Evolutionary conservation across 2,797 vertebrate species (phyloP).

Genomic region (Gouania willdenowi): DNA sequence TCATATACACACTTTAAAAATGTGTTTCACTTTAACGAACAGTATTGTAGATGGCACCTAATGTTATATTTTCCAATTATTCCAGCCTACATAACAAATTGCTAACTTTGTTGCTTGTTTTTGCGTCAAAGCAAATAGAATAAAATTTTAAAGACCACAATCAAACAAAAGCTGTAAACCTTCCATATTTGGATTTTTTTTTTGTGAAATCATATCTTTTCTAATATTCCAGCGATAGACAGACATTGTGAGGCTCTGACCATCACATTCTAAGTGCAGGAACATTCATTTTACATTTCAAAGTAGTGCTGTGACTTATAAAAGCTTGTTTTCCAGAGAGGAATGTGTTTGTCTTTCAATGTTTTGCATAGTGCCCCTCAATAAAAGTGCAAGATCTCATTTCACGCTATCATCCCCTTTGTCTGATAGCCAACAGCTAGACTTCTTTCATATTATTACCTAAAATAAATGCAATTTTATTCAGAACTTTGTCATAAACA

Average conservation of each 20-base stretch:
- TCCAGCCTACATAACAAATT: conserved; percentile 5
- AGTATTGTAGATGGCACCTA: conserved; percentile 22
- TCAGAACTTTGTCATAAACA: neutral
- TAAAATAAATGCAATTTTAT: neutral
- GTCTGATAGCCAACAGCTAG: too few species aligned
- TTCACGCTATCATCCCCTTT: conserved; percentile 12
- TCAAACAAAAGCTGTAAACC: conserved; percentile 14
- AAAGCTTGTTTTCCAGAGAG: conserved; percentile 22
- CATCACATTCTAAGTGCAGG: conserved; percentile 36
- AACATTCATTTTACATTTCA: conserved; percentile 43
- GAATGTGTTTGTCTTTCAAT: conserved; percentile 30
- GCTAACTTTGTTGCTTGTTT: conserved; percentile 3
- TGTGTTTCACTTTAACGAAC: conserved; percentile 4
- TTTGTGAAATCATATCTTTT: too few species aligned
- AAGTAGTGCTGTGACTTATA: conserved; percentile 25
- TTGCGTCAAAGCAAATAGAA: conserved; percentile 5
- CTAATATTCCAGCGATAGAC: conserved; percentile 42
- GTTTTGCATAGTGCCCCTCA: conserved; percentile 33
- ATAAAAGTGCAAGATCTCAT: conserved; percentile 26
- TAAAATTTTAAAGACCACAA: conserved; percentile 6
- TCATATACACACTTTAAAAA: conserved; percentile 6
- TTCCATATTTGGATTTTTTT: conserved; percentile 15
- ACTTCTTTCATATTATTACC: neutral
- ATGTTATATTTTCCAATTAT: too few species aligned
- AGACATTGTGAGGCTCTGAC: conserved; percentile 31